A percentile compares a stretch with the other conserved stretches of the same genome.
Conservation (phyloP, 1,140 invertebrate species). For the Vanessa tameamea region DNA sequence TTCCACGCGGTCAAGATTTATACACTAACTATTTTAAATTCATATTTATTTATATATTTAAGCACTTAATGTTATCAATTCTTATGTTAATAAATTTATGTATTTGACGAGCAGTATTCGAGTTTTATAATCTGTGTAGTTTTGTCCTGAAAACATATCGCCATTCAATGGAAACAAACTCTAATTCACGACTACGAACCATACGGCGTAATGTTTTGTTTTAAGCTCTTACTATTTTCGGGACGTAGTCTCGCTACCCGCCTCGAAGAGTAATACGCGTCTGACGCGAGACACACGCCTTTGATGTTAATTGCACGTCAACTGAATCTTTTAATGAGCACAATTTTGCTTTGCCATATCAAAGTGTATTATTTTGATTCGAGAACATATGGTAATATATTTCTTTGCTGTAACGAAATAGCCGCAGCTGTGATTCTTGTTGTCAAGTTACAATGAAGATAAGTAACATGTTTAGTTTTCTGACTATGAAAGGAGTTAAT, state of each 20-base stretch:
- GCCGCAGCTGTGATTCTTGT: background rate
- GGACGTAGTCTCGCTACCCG: conserved; percentile 12
- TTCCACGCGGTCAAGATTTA: no score
- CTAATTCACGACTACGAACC: conserved; percentile 5
- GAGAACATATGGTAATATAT: background rate
- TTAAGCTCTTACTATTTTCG: conserved; percentile 36
- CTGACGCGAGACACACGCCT: conserved; percentile 46
- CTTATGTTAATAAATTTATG: no score
- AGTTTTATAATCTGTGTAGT: no score
- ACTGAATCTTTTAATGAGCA: conserved; percentile 39
- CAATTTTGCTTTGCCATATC: conserved; percentile 15
- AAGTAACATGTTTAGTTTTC: no score
- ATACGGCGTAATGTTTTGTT: conserved; percentile 22
- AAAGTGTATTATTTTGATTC: conserved; percentile 22
- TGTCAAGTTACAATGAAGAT: no score
- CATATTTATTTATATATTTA: no score
- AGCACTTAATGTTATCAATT: no score
- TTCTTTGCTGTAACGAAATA: background rate
- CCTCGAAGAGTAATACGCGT: conserved; percentile 18
- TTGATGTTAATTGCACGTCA: conserved; percentile 48
- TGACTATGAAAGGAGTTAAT: no score
- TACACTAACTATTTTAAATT: no score
- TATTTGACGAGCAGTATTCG: no score
- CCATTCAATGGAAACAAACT: conserved; percentile 19
- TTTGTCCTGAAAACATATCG: background rate